Conservation (phyloP, 2,113 vertebrate genomes). For the Heterocephalus glaber region DNA sequence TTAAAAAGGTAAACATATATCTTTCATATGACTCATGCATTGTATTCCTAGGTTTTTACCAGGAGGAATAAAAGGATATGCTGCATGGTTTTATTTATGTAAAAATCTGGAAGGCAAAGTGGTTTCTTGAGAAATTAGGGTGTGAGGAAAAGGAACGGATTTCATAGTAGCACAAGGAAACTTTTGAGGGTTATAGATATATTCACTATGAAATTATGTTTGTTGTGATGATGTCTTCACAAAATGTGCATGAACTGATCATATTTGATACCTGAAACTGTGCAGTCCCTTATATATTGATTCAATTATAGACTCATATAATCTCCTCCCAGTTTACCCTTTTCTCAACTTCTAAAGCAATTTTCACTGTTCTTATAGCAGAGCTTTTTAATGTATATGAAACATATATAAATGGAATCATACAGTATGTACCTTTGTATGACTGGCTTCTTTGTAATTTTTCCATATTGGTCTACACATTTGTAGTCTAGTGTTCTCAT, state of each 20-base stretch:
- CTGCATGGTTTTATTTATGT: neutral
- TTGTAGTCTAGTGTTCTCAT: neutral
- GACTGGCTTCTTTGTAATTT: neutral
- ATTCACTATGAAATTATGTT: neutral
- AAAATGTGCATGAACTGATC: neutral
- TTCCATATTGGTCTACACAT: neutral
- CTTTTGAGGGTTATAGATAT: neutral
- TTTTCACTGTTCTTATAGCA: neutral
- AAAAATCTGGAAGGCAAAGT: neutral
- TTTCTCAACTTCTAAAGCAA: neutral
- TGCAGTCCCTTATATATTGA: neutral
- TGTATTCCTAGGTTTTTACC: neutral
- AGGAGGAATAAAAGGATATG: neutral
- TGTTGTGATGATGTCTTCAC: neutral
- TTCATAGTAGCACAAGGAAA: neutral
- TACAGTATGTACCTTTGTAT: neutral
- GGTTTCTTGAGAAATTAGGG: neutral
- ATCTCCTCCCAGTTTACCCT: neutral
- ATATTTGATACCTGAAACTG: neutral
- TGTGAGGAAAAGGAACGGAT: neutral
- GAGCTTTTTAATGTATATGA: neutral
- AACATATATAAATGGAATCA: neutral
- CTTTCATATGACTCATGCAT: neutral
- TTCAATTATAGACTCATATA: neutral
- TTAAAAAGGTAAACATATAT: neutral